Conservation (phyloP, 2,113 vertebrate genomes). For the Ginglymostoma cirratum region DNA sequence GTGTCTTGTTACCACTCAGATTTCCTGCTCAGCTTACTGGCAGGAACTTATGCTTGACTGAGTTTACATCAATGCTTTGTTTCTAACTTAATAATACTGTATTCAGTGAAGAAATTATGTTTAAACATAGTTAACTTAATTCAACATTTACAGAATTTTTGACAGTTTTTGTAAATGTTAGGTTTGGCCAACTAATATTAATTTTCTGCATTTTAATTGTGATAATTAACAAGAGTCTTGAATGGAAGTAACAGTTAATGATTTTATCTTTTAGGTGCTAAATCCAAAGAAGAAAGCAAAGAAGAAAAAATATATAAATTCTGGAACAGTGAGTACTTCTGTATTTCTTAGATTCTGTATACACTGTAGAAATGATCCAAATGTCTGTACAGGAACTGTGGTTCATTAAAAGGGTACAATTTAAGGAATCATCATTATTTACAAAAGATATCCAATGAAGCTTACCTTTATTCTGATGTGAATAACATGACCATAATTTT, state of each 20-base stretch:
- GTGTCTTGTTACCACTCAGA: not conserved
- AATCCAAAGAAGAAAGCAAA: slow-evolving; percentile 95
- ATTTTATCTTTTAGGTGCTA: slow-evolving; percentile 70
- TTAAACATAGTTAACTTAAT: not conserved
- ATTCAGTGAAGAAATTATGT: not conserved
- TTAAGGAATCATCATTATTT: not conserved
- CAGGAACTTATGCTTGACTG: not conserved
- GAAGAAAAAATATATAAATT: slow-evolving; percentile 98
- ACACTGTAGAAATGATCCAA: slow-evolving; percentile 16
- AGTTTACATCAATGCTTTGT: not conserved
- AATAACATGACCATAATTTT: not conserved
- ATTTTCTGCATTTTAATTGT: not conserved
- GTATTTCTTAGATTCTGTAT: accelerated
- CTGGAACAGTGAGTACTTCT: slow-evolving; percentile 83
- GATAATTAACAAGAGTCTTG: not conserved
- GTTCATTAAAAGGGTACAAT: not conserved
- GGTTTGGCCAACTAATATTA: too few species aligned
- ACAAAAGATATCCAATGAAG: not conserved
- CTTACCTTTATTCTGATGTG: not conserved
- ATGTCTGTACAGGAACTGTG: not conserved
- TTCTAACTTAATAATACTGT: not conserved
- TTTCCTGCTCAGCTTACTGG: not conserved
- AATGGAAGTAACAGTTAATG: not conserved
- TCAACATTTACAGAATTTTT: not conserved
- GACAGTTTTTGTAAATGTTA: not conserved